These are phyloP conservation scores for Malurus cyaneus DNA, from an alignment of 2,113 vertebrate species.

Conservation along the genomic window DNA sequence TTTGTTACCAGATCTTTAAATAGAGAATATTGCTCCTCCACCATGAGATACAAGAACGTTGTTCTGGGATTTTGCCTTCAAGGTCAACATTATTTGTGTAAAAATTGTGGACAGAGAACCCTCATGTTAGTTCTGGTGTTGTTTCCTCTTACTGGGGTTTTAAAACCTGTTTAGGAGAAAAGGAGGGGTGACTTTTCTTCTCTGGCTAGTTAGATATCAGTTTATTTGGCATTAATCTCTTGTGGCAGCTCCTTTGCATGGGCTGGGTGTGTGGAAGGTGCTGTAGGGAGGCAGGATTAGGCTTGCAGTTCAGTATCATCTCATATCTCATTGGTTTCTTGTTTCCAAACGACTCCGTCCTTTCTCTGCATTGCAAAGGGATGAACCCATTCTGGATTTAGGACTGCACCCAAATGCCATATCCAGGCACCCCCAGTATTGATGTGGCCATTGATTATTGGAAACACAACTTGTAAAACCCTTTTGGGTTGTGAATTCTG, in stretches of 20 bases:
- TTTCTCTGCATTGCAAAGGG: background rate
- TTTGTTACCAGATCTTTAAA: background rate
- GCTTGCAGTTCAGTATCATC: background rate
- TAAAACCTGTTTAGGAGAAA: background rate
- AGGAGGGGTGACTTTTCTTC: background rate
- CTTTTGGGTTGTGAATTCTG: background rate
- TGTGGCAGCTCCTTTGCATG: background rate
- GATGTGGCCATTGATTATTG: background rate
- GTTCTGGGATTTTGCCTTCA: background rate
- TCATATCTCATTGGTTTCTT: rapidly evolving
- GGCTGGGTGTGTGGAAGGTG: background rate
- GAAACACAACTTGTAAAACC: background rate
- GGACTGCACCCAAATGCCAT: no score
- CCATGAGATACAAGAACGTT: background rate
- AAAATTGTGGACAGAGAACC: background rate
- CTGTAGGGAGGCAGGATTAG: background rate
- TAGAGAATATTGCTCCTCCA: background rate
- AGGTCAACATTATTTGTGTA: background rate
- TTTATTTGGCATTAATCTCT: background rate
- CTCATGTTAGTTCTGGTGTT: background rate
- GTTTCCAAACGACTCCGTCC: background rate
- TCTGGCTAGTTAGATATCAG: background rate
- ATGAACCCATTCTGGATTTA: background rate
- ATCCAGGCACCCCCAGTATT: background rate
- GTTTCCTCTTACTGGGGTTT: background rate